Evolutionary conservation across 2,888 invertebrate genomes (phyloP).

Genomic region (Autographa pulchrina): DNA sequence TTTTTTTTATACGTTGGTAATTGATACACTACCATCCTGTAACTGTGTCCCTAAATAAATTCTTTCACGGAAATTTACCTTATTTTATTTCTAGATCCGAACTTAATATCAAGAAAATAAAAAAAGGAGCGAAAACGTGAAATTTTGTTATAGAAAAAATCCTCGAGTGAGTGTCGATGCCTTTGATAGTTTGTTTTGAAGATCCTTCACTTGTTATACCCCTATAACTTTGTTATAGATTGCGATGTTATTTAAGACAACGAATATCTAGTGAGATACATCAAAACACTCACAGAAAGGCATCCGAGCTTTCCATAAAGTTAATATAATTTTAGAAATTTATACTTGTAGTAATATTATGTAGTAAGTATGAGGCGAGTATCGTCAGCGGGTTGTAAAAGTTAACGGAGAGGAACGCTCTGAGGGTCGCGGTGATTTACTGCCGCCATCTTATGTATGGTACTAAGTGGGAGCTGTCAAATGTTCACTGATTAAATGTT

Average conservation of each 20-base stretch:
- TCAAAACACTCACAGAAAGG: too few relatives aligned
- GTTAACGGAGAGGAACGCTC: conserved; percentile 6
- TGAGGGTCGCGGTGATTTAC: conserved; percentile 1
- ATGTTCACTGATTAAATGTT: neutral
- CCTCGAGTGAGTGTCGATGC: too few relatives aligned
- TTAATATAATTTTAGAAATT: too few relatives aligned
- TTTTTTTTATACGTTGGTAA: conserved; percentile 9
- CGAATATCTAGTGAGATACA: too few relatives aligned
- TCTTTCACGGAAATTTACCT: neutral
- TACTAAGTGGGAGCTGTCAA: neutral
- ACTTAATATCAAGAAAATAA: too few relatives aligned
- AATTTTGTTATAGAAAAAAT: too few relatives aligned
- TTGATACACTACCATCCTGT: neutral
- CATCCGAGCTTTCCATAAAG: too few relatives aligned
- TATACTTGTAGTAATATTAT: neutral
- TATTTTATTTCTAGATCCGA: neutral
- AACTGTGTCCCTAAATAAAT: neutral
- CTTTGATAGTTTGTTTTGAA: too few relatives aligned
- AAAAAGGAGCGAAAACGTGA: too few relatives aligned
- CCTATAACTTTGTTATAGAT: too few relatives aligned
- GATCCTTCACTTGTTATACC: too few relatives aligned
- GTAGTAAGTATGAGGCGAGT: neutral
- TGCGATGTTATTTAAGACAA: too few relatives aligned
- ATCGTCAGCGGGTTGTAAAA: conserved; percentile 1
- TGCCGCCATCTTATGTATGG: neutral